Evolutionary conservation across 2,888 invertebrate genomes (phyloP), one percentile per base, ranked within the genome.

Genomic region (Zelleria hepariella): DNA sequence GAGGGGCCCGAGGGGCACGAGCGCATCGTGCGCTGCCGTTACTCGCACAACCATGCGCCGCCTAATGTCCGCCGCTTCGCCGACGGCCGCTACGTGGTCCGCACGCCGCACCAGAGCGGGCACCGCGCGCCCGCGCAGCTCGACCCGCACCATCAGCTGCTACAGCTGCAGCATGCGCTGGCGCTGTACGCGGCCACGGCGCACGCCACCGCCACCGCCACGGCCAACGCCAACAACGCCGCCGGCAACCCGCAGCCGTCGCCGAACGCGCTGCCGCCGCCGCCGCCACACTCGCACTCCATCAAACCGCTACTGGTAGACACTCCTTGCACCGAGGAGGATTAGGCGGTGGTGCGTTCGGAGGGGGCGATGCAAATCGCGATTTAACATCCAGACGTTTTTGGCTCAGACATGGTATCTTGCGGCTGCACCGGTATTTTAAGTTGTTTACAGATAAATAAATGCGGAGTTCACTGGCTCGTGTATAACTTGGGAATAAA

Each of bases 1-100:
- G 88, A 87, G 67, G 87, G 87, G 0, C 86, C 87, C n/a, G 87
- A 87, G 67, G 88, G 87, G 0, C 86, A 83, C 68, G 87, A 87
- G 73, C 87, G 87, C 65, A 86, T 88, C 63, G 87, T 87, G 61
- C 55, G 55, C 55, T 21, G 23, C 55, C 86, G 88, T 26, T 87
- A 86, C 66, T 78, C 86, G 58, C 88, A 89, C 70, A 89, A 87
- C 67, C 88, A 89, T 70, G 86, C 87, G 60, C 87, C 87, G 63
- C 88, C 88, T 23, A 87, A 87, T 69, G 87, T 87, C 64, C 83
- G 87, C 55, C 86, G 87, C 58, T 87, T 87, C 67, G 87, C 88
- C 18, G 88, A 88, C 68, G 88, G 88, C 0, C 81, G 87, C 52
- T 87, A 87, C 65, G 87, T 88, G 64, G 87, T 88, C 62, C 86